A percentile compares a stretch with the other conserved stretches of the same genome.
These are phyloP conservation scores for Holothuria glaberrima DNA, from an alignment of 35 echinoderm and acorn worm species.

Conservation along the genomic window DNA sequence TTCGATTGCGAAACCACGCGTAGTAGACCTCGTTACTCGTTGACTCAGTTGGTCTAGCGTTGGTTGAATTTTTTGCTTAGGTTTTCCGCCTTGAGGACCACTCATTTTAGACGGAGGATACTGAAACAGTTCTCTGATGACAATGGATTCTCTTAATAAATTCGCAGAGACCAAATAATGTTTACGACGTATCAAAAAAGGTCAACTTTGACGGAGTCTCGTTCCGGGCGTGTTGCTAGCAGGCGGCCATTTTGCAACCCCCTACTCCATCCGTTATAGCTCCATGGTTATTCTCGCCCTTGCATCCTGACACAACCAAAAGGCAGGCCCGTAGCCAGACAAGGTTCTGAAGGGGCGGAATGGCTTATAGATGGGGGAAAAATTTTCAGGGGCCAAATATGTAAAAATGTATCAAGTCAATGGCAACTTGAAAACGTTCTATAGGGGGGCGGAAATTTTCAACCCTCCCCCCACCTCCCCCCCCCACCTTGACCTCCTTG, in stretches of 20 bases:
- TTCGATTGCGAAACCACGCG: not conserved
- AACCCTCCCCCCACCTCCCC: too few relatives aligned
- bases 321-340: too few relatives aligned
- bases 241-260: not conserved
- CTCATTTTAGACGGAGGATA: not conserved
- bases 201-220: constrained; percentile 14
- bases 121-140: not conserved
- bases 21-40: not conserved
- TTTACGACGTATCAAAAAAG: constrained; percentile 10
- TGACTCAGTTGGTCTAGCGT: constrained; percentile 13
- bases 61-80: not conserved
- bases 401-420: too few relatives aligned
- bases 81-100: not conserved
- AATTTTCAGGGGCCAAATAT: too few relatives aligned
- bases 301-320: too few relatives aligned
- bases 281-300: too few relatives aligned
- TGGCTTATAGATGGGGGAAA: too few relatives aligned
- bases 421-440: too few relatives aligned
- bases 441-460: too few relatives aligned
- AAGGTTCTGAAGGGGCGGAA: too few relatives aligned
- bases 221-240: not conserved
- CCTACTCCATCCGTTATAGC: too few relatives aligned
- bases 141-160: constrained; percentile 1
- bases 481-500: too few relatives aligned
- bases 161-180: constrained; percentile 2